phyloP scores from a whole-genome alignment of 2,113 vertebrate species.

The Barbus barbus region DNA sequence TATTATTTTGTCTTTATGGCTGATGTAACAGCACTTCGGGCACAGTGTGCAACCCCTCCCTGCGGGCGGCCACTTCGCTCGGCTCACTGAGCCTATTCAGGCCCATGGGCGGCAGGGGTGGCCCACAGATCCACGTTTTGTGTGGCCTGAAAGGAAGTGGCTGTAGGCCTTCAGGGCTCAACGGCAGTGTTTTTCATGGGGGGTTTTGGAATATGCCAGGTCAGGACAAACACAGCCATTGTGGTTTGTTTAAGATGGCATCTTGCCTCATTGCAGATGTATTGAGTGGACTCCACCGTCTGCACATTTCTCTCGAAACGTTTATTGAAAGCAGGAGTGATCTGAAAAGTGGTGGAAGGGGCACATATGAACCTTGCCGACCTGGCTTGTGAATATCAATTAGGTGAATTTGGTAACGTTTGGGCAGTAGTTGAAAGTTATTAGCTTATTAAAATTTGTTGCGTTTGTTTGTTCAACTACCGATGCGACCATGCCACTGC shows the following conservation, averaged over 20 bases:
- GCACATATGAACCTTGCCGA: neutral
- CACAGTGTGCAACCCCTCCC: neutral
- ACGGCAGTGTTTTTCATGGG: conserved; percentile 66
- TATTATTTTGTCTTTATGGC: conserved; percentile 31
- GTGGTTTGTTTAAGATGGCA: conserved; percentile 56
- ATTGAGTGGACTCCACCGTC: conserved; percentile 33
- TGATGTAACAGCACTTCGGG: conserved; percentile 32
- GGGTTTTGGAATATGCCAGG: conserved; percentile 71
- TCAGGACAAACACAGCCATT: conserved; percentile 74
- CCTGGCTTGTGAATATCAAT: conserved; percentile 14
- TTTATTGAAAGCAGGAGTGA: conserved; percentile 13
- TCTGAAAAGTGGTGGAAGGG: conserved; percentile 9
- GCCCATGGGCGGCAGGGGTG: conserved; percentile 64
- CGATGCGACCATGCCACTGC: neutral
- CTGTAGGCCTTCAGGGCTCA: conserved; percentile 57
- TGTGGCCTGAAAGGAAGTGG: conserved; percentile 71
- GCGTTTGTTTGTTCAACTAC: neutral
- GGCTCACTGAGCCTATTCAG: conserved; percentile 73
- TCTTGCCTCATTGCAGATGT: conserved; percentile 61
- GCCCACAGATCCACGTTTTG: conserved; percentile 76
- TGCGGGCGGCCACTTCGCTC: neutral
- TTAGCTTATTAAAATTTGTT: neutral
- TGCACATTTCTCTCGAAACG: conserved; percentile 38
- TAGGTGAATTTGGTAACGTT: neutral
- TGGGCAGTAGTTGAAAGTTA: neutral